phyloP scores from a whole-genome alignment of 2,113 vertebrate genomes.

The Poeciliopsis prolifica region DNA sequence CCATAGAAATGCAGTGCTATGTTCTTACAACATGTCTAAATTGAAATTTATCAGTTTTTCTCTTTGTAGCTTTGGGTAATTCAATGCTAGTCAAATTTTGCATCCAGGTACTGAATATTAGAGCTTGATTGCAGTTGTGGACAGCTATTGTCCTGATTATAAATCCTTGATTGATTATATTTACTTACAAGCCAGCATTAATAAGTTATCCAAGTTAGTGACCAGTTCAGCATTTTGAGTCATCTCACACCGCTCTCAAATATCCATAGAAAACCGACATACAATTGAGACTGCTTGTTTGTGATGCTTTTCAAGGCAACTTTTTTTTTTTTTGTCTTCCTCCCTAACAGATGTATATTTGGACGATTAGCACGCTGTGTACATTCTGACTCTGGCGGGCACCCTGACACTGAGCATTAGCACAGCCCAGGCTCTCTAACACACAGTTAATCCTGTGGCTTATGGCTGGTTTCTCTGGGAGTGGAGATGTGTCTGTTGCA shows the following conservation, averaged over 20 bases:
- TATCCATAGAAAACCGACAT: constrained; percentile 19
- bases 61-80: constrained; percentile 44
- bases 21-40: constrained; percentile 56
- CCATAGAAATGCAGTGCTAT: constrained; percentile 56
- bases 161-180: constrained; percentile 47
- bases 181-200: constrained; percentile 39
- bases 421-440: constrained; percentile 52
- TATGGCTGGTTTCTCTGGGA: constrained; percentile 58
- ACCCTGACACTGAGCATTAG: constrained; percentile 44
- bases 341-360: constrained; percentile 19
- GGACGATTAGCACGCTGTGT: constrained; percentile 29
- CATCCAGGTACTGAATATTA: constrained; percentile 35
- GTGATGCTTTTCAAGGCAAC: constrained; percentile 2
- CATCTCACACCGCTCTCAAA: constrained; percentile 28
- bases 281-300: constrained; percentile 23
- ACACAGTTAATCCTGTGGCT: constrained; percentile 66
- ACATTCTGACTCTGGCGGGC: constrained; percentile 23
- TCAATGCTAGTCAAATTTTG: constrained; percentile 53
- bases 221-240: constrained; percentile 15
- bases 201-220: constrained; percentile 55
- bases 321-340: constrained; percentile 4
- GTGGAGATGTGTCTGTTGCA: constrained; percentile 60
- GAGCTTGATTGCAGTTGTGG: constrained; percentile 46
- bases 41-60: constrained; percentile 60
- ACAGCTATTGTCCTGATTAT: constrained; percentile 49